Base-by-base conservation (phyloP, 2,888 invertebrate genomes). In the Oligia fasciuncula region DNA sequence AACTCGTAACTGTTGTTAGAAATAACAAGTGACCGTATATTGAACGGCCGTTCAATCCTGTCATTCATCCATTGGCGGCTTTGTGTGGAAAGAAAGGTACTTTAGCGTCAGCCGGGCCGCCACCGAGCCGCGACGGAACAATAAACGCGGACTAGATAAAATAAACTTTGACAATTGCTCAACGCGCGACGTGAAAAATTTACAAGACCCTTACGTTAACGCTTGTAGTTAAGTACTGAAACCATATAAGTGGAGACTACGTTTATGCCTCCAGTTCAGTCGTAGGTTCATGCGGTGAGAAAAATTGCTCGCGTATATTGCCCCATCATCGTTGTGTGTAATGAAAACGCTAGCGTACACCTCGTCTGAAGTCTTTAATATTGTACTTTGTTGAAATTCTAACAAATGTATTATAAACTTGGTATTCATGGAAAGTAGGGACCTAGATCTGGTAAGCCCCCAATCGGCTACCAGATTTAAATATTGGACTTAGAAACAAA, bases 161-260 rank as follows among this genome's bases (percentile, higher is more conserved):
- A 85, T 83, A 87, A 90, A 87, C 85, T 85, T 85, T 85, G 75
- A 83, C 79, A 86, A 87, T 88, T 85, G 85, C 73, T 80, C 83
- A 85, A 85, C 85, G n/a, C n/a, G n/a, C n/a, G 84, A 89, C 65
- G 82, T 85, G 87, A 83, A 87, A 86, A 87, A 90, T 87, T 81
- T 87, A 90, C 89, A 87, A 82, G 88, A 73, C 78, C 81, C 81
- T 82, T 46, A 82, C 76, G 79, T 75, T 86, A 85, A 85, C 74
- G 84, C 40, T 66, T 72, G 65, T 77, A 73, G 79, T 83, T 85
- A 83, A 78, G 79, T 73, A 84, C 79, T 87, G 80, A 81, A 84
- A 78, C 79, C 77, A 81, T 79, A 71, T 80, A 77, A 83, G 77
- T 83, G 77, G 35, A 65, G 69, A 35, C 57, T 57, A 69, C 62